Evolutionary conservation across 2,888 invertebrate species (phyloP), one percentile per base, ranked within the genome.

Genomic region (Eupithecia insigniata): DNA sequence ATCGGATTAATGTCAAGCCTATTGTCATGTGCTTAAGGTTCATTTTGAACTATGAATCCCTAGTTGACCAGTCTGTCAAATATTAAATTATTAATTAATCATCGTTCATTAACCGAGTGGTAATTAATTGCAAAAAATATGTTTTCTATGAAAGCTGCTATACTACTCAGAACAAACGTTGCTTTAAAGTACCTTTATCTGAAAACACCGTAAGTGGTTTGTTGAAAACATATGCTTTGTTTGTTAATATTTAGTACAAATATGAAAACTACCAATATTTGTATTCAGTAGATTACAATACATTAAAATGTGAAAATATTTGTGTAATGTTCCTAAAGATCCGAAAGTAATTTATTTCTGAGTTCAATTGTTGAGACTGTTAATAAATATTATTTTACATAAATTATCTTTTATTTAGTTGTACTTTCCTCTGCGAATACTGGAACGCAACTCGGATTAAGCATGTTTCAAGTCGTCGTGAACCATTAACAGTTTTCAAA

Each of bases 291-390:
- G n/a, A n/a, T n/a, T n/a, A n/a, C n/a, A n/a, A n/a, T n/a, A n/a
- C n/a, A n/a, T 6, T 1, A 26, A 28, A 8, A 55, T 58, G 16
- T 28, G 28, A 61, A 61, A 32, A 61, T 30, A 61, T 62, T 34
- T 34, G 22, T 12, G 30, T 30, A 18, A 60, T 28, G 30, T 30
- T 30, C 58, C 1, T 51, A 22, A 51, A 60, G 30, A 30, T 60
- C 28, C 60, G 26, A 60, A 62, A 12, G 91, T 95, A 46, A 76
- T 85, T 34, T 95, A 96, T 82, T 88, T 96, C 68, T 79, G 92
- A 76, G 85, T 76, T 92, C 46, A 73, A 71, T 77, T 82, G 79
- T 81, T 82, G 80, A 83, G 81, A 81, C 81, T 85, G 81, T 79
- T 84, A 80, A 79, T 79, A 80, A 78, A 79, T 46, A 64, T 75